These are phyloP conservation scores for Teleiodes luculella DNA, from an alignment of 2,888 invertebrate species.

Conservation along the genomic window DNA sequence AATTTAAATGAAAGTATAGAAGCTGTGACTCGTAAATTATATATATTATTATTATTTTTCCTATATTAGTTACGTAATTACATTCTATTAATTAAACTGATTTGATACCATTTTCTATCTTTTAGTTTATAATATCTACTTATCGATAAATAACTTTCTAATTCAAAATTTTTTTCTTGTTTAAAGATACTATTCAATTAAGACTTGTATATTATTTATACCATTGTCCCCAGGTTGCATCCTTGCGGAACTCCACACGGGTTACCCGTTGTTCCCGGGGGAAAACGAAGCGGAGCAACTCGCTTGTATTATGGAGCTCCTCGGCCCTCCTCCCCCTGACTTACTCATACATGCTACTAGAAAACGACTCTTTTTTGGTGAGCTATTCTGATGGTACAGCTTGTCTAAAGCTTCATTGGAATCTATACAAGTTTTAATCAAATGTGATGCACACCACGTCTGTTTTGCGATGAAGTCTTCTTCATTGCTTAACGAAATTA, in stretches of 20 bases:
- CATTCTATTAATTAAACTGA: not conserved
- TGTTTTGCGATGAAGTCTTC: not conserved
- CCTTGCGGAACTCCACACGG: slow-evolving; percentile 96
- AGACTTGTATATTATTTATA: not conserved
- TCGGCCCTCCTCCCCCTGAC: slow-evolving; percentile 93
- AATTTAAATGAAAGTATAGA: not conserved
- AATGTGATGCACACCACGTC: no score
- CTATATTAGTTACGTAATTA: no score
- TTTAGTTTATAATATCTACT: no score
- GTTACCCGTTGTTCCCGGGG: slow-evolving; percentile 96
- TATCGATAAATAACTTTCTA: no score
- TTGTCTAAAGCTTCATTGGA: slow-evolving; percentile 1
- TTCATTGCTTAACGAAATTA: not conserved
- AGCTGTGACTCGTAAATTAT: not conserved
- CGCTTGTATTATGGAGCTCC: slow-evolving; percentile 97
- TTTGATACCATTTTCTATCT: not conserved
- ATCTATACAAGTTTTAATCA: not conserved
- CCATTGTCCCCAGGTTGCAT: slow-evolving; percentile 85
- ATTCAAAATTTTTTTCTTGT: no score
- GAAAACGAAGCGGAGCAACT: slow-evolving; percentile 98
- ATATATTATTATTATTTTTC: no score
- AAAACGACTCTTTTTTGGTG: slow-evolving; percentile 91
- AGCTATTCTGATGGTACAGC: slow-evolving; percentile 30
- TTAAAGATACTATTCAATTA: no score
- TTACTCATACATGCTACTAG: slow-evolving; percentile 91